Conservation (phyloP, 2,888 invertebrate genomes). For the Ophonus ardosiacus region DNA sequence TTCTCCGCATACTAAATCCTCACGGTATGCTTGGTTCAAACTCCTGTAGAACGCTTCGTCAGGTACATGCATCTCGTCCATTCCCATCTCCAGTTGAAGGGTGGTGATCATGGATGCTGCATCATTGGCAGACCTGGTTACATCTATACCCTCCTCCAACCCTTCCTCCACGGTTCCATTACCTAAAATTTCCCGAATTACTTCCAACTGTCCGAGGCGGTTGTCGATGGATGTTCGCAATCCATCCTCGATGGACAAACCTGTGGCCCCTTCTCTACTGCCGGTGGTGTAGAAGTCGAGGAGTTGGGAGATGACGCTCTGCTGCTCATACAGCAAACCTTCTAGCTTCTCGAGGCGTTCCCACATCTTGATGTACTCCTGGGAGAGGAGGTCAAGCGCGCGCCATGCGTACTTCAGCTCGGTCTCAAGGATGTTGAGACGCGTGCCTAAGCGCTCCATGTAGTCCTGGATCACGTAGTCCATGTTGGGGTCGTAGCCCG, state of each 20-base stretch:
- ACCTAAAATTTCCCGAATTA: slow-evolving; percentile 82
- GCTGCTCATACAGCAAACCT: slow-evolving; percentile 91
- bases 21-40: slow-evolving; percentile 91
- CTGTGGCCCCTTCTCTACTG: slow-evolving; percentile 73
- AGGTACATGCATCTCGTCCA: slow-evolving; percentile 81
- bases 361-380: slow-evolving; percentile 97
- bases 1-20: slow-evolving; percentile 82
- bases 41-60: slow-evolving; percentile 93
- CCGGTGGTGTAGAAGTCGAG: slow-evolving; percentile 86
- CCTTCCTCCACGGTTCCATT: slow-evolving; percentile 83
- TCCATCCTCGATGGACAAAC: slow-evolving; percentile 68
- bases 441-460: slow-evolving; percentile 92
- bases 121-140: slow-evolving; percentile 74
- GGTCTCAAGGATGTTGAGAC: slow-evolving; percentile 91
- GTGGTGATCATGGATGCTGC: slow-evolving; percentile 72
- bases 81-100: slow-evolving; percentile 72
- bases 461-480: slow-evolving; percentile 92
- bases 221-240: slow-evolving; percentile 70
- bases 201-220: slow-evolving; percentile 77
- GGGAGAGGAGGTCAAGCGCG: slow-evolving; percentile 91
- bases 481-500: slow-evolving; percentile 75
- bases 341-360: slow-evolving; percentile 93
- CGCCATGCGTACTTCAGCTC: slow-evolving; percentile 96
- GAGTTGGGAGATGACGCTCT: slow-evolving; percentile 92
- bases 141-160: slow-evolving; percentile 82